Conservation (phyloP, 2,888 invertebrate species). For the Cantharis nigra region DNA sequence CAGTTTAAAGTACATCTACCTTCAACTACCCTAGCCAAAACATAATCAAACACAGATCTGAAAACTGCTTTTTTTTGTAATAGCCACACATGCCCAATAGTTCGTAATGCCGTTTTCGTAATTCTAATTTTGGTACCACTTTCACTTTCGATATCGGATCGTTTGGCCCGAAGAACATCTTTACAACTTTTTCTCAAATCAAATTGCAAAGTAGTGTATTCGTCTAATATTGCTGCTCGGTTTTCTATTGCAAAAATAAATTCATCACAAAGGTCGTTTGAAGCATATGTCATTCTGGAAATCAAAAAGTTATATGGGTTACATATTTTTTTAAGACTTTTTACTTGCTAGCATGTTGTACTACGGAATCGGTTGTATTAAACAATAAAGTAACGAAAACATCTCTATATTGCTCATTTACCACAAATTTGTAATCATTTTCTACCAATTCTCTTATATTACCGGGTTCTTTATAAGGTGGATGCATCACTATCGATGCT, state of each 20-base stretch:
- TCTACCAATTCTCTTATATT: slow-evolving; percentile 15
- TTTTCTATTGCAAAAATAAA: slow-evolving; percentile 19
- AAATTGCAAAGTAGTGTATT: slow-evolving; percentile 27
- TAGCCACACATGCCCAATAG: slow-evolving; percentile 26
- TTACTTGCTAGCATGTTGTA: slow-evolving; percentile 17
- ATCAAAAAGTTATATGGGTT: not conserved
- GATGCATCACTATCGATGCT: slow-evolving; percentile 24
- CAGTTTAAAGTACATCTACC: not conserved
- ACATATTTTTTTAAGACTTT: not conserved
- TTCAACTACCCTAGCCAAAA: not conserved
- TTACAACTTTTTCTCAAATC: slow-evolving; percentile 17
- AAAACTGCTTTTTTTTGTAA: slow-evolving; percentile 19
- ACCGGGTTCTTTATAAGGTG: slow-evolving; percentile 23
- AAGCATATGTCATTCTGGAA: not conserved
- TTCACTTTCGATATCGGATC: not conserved
- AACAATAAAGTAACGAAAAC: slow-evolving; percentile 14
- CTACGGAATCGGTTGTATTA: slow-evolving; percentile 18
- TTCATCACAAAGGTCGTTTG: slow-evolving; percentile 23
- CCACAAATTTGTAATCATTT: slow-evolving; percentile 18
- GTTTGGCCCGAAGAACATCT: not conserved
- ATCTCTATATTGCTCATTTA: slow-evolving; percentile 20
- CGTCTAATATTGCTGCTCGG: slow-evolving; percentile 26
- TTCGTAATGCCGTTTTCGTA: slow-evolving; percentile 16
- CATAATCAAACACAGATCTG: slow-evolving; percentile 13
- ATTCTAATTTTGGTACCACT: slow-evolving; percentile 16